Percentiles rank a stretch among this genome's conserved stretches.
Conservation (phyloP, 2,888 invertebrate species). For the Epinotia brunnichana region DNA sequence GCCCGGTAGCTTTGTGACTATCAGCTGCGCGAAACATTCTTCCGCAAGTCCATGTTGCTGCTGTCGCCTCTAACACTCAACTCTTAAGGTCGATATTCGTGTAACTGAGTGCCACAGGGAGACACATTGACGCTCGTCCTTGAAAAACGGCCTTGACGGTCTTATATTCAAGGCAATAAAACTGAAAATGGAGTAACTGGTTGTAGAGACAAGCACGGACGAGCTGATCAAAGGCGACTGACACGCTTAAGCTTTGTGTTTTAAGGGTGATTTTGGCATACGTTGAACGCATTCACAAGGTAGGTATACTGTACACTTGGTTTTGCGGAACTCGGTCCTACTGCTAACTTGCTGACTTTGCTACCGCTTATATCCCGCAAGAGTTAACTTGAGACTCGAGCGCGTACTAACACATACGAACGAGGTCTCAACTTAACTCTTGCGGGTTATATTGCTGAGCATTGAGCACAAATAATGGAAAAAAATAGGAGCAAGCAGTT, state of each 20-base stretch:
- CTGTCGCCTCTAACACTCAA: neutral
- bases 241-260: neutral
- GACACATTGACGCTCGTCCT: neutral
- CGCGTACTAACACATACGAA: too few relatives aligned
- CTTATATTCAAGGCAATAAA: neutral
- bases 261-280: neutral
- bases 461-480: too few relatives aligned
- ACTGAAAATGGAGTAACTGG: neutral
- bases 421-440: too few relatives aligned
- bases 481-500: too few relatives aligned
- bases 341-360: too few relatives aligned
- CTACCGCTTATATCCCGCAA: too few relatives aligned
- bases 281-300: too few relatives aligned
- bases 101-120: neutral
- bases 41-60: neutral
- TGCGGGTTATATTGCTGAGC: too few relatives aligned
- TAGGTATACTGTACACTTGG: too few relatives aligned
- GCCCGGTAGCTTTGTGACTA: neutral
- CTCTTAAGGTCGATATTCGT: slow-evolving; percentile 5
- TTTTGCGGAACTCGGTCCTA: too few relatives aligned
- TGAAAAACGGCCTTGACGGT: neutral
- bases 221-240: neutral
- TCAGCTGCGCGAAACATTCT: slow-evolving; percentile 12
- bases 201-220: neutral
- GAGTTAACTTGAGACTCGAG: too few relatives aligned